Evolutionary conservation across 1,140 invertebrate genomes (phyloP).

Genomic region (Neuroterus valhalla): DNA sequence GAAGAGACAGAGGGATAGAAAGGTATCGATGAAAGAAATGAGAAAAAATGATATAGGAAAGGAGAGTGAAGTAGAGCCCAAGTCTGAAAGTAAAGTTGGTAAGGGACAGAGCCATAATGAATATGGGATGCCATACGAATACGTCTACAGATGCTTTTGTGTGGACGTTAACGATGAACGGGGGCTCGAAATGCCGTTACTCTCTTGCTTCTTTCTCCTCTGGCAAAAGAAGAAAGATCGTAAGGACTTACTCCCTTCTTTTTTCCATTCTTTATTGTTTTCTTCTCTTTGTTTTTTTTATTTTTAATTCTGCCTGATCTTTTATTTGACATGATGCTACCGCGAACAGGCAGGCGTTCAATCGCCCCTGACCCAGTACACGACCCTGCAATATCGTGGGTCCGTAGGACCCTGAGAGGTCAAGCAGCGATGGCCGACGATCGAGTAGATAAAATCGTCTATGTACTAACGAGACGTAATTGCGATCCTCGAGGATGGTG

Average conservation of each 20-base stretch:
- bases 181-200: conserved; percentile 18
- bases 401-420: conserved; percentile 1
- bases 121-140: background rate
- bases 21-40: too few species aligned
- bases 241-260: too few species aligned
- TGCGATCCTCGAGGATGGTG: background rate
- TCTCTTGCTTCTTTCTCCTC: conserved; percentile 9
- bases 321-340: too few species aligned
- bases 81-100: conserved; percentile 14
- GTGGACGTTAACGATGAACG: background rate
- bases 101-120: background rate
- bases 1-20: too few species aligned
- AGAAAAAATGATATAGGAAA: background rate
- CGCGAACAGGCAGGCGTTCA: conserved; percentile 15
- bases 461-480: conserved; percentile 29
- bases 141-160: conserved; percentile 16
- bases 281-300: too few species aligned
- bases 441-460: conserved; percentile 29
- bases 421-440: conserved; percentile 25
- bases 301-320: too few species aligned
- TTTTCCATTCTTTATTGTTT: too few species aligned
- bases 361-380: background rate
- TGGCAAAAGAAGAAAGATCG: background rate
- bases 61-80: background rate
- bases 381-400: conserved; percentile 15